These are phyloP conservation scores for Chrysocyon brachyurus DNA, from an alignment of 2,797 vertebrate species.

Conservation along the genomic window DNA sequence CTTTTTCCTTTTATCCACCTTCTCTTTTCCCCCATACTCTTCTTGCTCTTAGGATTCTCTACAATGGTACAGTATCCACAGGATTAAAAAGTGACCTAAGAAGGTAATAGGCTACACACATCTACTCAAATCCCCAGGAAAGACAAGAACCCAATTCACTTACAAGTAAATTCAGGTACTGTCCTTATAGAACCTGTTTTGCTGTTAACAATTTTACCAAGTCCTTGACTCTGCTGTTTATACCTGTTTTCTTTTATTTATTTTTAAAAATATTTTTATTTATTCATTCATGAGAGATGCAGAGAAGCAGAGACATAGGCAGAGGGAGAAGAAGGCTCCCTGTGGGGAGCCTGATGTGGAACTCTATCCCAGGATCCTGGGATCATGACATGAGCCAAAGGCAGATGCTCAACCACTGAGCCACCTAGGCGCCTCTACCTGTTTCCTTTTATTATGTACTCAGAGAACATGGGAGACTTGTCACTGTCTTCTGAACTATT, in stretches of 20 bases:
- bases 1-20: neutral
- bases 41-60: neutral
- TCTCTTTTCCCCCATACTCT: neutral
- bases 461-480: neutral
- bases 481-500: slow-evolving; percentile 37
- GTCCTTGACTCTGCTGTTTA: slow-evolving; percentile 13
- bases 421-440: neutral
- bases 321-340: too few species aligned
- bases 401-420: too few species aligned
- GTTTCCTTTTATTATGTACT: neutral
- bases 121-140: neutral
- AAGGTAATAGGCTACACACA: neutral
- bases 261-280: too few species aligned
- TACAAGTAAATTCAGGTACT: neutral
- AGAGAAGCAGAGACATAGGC: too few species aligned
- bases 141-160: neutral
- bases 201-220: neutral
- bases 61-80: neutral
- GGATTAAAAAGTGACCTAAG: neutral
- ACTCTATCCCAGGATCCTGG: too few species aligned
- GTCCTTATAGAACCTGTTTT: neutral
- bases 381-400: too few species aligned
- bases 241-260: slow-evolving; percentile 3
- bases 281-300: too few species aligned
- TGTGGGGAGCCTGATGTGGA: too few species aligned